Conservation (phyloP, 2,113 vertebrate genomes). For the Brachypodius melanocephalos region DNA sequence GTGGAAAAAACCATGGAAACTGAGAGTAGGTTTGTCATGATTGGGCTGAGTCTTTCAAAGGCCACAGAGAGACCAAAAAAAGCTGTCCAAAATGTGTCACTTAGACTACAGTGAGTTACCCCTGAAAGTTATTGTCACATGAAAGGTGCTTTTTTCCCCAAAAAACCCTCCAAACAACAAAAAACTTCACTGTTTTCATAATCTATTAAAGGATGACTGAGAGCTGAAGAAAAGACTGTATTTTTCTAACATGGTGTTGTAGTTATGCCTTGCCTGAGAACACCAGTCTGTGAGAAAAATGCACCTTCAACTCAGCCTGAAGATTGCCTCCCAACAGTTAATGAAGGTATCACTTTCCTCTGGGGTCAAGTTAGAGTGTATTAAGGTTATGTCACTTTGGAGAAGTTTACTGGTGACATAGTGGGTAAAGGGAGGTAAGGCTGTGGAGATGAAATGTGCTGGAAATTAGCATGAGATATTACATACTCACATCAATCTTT, state of each 20-base stretch:
- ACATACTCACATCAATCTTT: background rate
- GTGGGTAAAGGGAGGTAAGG: background rate
- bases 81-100: background rate
- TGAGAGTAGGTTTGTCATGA: background rate
- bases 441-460: background rate
- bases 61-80: background rate
- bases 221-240: background rate
- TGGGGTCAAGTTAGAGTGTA: background rate
- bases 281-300: background rate
- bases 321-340: background rate
- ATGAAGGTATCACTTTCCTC: background rate
- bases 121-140: background rate
- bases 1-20: background rate
- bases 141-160: background rate
- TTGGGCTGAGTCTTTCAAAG: background rate
- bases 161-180: background rate
- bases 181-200: background rate
- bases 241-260: background rate
- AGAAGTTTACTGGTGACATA: background rate
- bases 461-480: constrained; percentile 21
- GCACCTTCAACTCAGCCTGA: background rate
- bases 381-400: constrained; percentile 3
- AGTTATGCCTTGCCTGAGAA: background rate
- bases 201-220: background rate
- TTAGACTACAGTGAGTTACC: background rate